These are phyloP conservation scores for Trichonephila inaurata DNA, from an alignment of 1,140 invertebrate genomes.

Conservation along the genomic window DNA sequence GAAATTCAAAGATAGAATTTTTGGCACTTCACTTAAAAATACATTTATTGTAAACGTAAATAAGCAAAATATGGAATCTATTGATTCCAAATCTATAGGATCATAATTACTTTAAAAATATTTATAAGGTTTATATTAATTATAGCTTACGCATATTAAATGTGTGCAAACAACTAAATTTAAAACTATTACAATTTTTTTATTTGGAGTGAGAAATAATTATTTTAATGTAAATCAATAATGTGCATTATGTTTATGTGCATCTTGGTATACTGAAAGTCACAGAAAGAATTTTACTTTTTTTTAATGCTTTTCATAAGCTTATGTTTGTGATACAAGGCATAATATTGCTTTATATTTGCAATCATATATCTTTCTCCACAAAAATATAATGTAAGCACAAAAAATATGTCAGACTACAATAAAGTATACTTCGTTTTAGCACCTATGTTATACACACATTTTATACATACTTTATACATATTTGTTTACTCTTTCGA, in stretches of 20 bases:
- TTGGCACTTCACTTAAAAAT: constrained; percentile 20
- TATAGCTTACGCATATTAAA: too few species aligned
- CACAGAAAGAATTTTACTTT: background rate
- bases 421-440: constrained; percentile 59
- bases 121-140: too few species aligned
- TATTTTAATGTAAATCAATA: too few species aligned
- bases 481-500: constrained; percentile 33
- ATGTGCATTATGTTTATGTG: background rate
- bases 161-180: too few species aligned
- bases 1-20: constrained; percentile 15
- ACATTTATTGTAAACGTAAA: background rate
- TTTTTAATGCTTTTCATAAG: background rate
- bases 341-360: constrained; percentile 39
- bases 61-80: background rate
- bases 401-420: constrained; percentile 42
- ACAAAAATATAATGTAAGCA: constrained; percentile 63
- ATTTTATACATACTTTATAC: constrained; percentile 65
- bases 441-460: constrained; percentile 67
- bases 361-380: constrained; percentile 27
- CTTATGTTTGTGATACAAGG: background rate
- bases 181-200: too few species aligned
- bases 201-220: too few species aligned
- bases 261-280: background rate
- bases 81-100: too few species aligned
- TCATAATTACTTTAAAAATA: too few species aligned